Base-by-base conservation (phyloP, 2,797 vertebrate genomes). In the Sebastes taczanowskii region DNA sequence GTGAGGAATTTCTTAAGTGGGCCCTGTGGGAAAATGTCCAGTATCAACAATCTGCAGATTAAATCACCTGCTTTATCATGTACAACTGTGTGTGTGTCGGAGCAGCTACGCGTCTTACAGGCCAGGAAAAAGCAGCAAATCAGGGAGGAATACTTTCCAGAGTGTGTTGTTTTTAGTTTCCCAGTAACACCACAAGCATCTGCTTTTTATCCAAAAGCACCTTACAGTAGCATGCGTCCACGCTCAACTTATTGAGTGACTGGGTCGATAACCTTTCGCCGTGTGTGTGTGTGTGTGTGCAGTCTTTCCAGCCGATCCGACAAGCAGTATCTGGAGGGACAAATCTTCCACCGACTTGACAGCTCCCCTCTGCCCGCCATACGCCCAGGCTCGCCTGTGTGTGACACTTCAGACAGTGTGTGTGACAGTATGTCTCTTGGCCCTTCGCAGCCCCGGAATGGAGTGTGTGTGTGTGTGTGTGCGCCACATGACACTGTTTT, bases 1-100 rank as follows among this genome's bases (percentile, higher is more conserved):
- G 70, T 76, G 83, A 68, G 78, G 84, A 74, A 88, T 90, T 85
- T 88, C 88, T 86, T 88, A 92, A 94, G 88, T 92, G 92, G 91
- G 69, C 77, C 86, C 88, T 67, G 84, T 91, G 92, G 92, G 92
- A 89, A 87, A 89, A 84, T 71, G 78, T 89, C 84, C 88, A 81
- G 52, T 32, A 87, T 88, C 90, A 91, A 86, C 89, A 91, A 84
- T 88, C 84, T 87, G 77, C 77, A 82, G 88, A 92, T 93, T 82
- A 92, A 90, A 92, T 92, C 88, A 93, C 85, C 84, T 86, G 86
- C 67, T 89, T 87, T 80, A 84, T 88, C 81, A 71, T 70, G 70
- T 64, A 46, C 46, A 34, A 68, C 14, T 63, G 32, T 76, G 30
- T 80, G 60, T 61, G 30, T 42, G 58, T 27, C 5, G 1, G 11